A percentile compares a stretch with the other conserved stretches of the same genome.
Conservation (phyloP, 1,140 invertebrate genomes). For the Zophobas atratus region DNA sequence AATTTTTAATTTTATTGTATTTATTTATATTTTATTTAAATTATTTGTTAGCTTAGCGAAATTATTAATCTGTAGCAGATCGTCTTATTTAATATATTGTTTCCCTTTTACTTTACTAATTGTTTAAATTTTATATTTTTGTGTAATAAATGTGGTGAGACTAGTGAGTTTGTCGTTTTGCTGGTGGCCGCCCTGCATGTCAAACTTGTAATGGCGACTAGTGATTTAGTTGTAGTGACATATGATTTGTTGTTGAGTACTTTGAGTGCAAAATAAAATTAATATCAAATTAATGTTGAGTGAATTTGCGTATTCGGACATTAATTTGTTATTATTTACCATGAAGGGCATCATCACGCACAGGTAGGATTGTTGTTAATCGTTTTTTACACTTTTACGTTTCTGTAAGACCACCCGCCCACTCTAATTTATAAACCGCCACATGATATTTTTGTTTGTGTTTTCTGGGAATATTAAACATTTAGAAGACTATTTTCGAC, state of each 20-base stretch:
- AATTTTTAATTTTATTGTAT: conserved; percentile 31
- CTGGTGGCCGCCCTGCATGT: conserved; percentile 16
- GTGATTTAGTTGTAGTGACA: conserved; percentile 51
- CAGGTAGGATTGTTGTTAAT: conserved; percentile 44
- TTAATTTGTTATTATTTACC: conserved; percentile 3
- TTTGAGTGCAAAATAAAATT: conserved; percentile 39
- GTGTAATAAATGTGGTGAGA: conserved; percentile 1
- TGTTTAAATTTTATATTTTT: conserved; percentile 27
- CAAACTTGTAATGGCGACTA: conserved; percentile 45
- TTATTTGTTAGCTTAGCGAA: conserved; percentile 36
- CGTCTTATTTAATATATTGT: conserved; percentile 38
- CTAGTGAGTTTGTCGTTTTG: conserved; percentile 8
- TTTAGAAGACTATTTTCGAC: conserved; percentile 21
- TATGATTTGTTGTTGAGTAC: conserved; percentile 25
- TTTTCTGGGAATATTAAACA: conserved; percentile 40
- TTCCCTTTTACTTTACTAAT: conserved; percentile 1
- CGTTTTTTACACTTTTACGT: conserved; percentile 28
- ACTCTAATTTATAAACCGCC: conserved; percentile 47
- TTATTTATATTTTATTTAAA: conserved; percentile 43
- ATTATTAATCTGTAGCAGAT: conserved; percentile 38
- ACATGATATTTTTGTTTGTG: conserved; percentile 57
- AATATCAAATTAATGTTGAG: conserved; percentile 8
- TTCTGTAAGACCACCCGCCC: conserved; percentile 48
- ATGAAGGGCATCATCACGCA: not conserved
- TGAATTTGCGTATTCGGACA: not conserved